Conservation (phyloP, 2,888 invertebrate genomes). For the Synanthedon vespiformis region DNA sequence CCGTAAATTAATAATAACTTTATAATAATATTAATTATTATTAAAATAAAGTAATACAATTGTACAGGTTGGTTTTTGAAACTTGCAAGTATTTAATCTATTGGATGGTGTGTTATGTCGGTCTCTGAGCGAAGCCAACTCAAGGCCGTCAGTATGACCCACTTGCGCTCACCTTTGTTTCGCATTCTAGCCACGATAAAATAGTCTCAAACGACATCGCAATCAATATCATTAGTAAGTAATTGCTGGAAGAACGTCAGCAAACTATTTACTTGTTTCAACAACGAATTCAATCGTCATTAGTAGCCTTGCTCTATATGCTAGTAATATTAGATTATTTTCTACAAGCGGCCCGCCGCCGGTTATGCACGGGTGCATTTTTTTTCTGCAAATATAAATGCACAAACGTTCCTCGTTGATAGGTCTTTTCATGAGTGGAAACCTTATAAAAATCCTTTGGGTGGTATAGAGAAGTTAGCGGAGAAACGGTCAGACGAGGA, state of each 20-base stretch:
- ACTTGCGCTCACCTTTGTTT: conserved; percentile 61
- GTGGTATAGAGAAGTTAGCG: too few relatives aligned
- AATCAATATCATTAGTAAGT: background rate
- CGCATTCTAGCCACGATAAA: conserved; percentile 30
- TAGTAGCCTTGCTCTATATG: background rate
- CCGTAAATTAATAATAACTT: too few relatives aligned
- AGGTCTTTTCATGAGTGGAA: too few relatives aligned
- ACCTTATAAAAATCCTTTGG: too few relatives aligned
- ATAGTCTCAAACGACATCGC: conserved; percentile 19
- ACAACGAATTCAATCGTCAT: background rate
- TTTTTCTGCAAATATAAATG: too few relatives aligned
- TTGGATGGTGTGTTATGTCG: conserved; percentile 38
- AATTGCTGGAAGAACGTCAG: background rate
- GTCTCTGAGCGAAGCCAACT: conserved; percentile 21
- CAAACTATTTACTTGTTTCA: background rate
- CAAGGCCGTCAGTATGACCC: conserved; percentile 54
- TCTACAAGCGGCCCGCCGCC: background rate
- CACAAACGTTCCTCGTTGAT: too few relatives aligned
- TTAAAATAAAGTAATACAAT: background rate
- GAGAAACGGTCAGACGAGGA: too few relatives aligned
- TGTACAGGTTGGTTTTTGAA: background rate
- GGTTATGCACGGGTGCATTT: too few relatives aligned
- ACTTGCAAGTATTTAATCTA: background rate
- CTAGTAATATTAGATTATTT: background rate
- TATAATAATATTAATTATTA: too few relatives aligned